Conservation (phyloP, 2,797 vertebrate species). For the Ataeniobius toweri region DNA sequence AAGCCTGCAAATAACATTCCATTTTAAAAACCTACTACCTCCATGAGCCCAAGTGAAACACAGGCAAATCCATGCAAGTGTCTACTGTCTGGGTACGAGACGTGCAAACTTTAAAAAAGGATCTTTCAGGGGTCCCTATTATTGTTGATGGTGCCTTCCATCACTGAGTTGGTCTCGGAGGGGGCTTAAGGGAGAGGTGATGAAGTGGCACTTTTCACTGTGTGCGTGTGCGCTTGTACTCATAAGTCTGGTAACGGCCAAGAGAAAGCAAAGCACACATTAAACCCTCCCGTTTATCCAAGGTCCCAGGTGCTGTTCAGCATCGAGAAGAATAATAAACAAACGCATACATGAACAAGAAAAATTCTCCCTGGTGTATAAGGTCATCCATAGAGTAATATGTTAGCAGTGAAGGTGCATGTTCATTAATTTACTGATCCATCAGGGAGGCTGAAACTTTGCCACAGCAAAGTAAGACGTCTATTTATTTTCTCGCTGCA, state of each 20-base stretch:
- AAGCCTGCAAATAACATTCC: not conserved
- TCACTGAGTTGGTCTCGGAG: slow-evolving; percentile 22
- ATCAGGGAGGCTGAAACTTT: slow-evolving; percentile 16
- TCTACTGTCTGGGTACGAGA: slow-evolving; percentile 19
- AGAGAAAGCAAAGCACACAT: slow-evolving; percentile 40
- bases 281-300: slow-evolving; percentile 68
- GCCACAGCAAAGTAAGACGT: slow-evolving; percentile 10
- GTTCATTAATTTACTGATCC: slow-evolving; percentile 20
- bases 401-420: slow-evolving; percentile 1
- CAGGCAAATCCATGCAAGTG: slow-evolving; percentile 2
- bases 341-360: slow-evolving; percentile 56
- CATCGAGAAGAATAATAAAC: slow-evolving; percentile 69
- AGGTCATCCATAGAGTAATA: slow-evolving; percentile 30
- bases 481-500: slow-evolving; percentile 8
- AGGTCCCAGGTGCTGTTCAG: slow-evolving; percentile 61
- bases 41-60: not conserved
- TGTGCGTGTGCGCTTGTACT: slow-evolving; percentile 5
- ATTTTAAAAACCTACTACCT: not conserved
- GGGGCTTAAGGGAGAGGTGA: slow-evolving; percentile 37
- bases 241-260: slow-evolving; percentile 32
- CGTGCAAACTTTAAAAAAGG: slow-evolving; percentile 28
- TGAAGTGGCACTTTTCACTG: slow-evolving; percentile 32
- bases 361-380: slow-evolving; percentile 49
- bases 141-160: slow-evolving; percentile 18
- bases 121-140: slow-evolving; percentile 28